Conservation (phyloP, 2,797 vertebrate genomes). For the Cirrhinus mrigala region DNA sequence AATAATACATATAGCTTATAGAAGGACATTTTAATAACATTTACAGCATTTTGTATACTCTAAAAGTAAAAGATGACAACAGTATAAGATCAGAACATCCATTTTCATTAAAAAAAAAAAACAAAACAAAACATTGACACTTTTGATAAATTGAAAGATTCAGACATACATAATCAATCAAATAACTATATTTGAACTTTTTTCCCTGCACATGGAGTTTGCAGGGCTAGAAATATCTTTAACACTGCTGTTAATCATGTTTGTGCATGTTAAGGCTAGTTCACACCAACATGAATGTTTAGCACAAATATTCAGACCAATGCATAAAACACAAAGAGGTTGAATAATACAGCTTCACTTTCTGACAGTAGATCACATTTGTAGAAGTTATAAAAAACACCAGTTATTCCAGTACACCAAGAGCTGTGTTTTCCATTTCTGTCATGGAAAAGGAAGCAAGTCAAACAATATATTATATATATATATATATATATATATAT, state of each 20-base stretch:
- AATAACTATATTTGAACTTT: not conserved
- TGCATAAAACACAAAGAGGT: not conserved
- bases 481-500: no score
- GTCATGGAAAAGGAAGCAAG: not conserved
- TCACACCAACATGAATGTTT: not conserved
- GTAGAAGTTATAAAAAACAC: not conserved
- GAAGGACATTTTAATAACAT: constrained; percentile 7
- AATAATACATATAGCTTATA: constrained; percentile 14
- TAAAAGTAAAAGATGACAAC: constrained; percentile 19
- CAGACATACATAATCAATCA: constrained; percentile 34
- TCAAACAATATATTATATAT: no score
- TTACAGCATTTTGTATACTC: not conserved
- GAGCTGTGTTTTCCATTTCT: not conserved
- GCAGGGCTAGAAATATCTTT: not conserved
- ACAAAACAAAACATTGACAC: constrained; percentile 35
- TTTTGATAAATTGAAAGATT: constrained; percentile 56
- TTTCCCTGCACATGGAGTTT: not conserved
- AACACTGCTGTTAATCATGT: not conserved
- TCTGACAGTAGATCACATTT: not conserved
- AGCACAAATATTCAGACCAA: not conserved
- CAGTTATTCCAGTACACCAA: not conserved
- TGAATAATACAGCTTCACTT: not conserved
- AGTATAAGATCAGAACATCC: constrained; percentile 1
- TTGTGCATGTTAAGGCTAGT: not conserved
- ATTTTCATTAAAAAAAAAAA: constrained; percentile 17